These are phyloP conservation scores for Lepidonotus clava DNA, from an alignment of 2,888 invertebrate species.

Conservation along the genomic window DNA sequence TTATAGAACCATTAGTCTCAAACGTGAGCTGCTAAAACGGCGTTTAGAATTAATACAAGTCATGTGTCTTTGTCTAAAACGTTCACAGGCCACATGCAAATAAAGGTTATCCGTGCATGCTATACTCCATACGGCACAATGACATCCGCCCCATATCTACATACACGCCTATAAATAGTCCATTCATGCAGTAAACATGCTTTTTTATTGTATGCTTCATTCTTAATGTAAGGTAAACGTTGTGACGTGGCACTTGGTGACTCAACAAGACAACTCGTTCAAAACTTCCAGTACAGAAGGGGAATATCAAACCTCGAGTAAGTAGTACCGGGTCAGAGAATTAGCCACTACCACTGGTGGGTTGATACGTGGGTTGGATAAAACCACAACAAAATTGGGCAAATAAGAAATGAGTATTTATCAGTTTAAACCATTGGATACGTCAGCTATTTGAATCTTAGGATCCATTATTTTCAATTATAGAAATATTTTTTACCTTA, in stretches of 20 bases:
- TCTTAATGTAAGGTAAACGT: no score
- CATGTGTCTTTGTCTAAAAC: no score
- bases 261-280: no score
- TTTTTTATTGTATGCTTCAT: background rate
- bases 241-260: no score
- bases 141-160: background rate
- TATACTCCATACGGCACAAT: background rate
- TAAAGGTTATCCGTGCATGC: background rate
- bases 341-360: no score
- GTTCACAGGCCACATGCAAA: conserved; percentile 9
- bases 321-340: no score
- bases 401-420: background rate
- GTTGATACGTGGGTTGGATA: no score
- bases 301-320: no score
- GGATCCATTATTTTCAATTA: background rate
- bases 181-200: conserved; percentile 13
- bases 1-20: no score
- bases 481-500: background rate
- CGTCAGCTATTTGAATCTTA: background rate
- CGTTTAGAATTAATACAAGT: no score
- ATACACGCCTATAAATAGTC: background rate
- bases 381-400: background rate
- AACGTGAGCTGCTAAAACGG: no score
- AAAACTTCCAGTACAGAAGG: no score
- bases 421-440: background rate